Conservation (phyloP, 2,113 vertebrate genomes). For the Isurus oxyrinchus region DNA sequence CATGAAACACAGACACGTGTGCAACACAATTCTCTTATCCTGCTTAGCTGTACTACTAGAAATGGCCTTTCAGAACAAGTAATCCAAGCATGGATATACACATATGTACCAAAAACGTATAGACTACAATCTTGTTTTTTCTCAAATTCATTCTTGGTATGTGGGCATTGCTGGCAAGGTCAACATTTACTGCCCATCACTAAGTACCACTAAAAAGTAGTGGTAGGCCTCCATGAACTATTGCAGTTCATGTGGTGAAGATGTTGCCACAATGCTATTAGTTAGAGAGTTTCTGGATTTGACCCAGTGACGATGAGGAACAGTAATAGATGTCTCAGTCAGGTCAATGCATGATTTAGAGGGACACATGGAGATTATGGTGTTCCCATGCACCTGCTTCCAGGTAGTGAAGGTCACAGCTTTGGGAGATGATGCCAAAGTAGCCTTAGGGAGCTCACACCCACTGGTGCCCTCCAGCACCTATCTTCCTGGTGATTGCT, state of each 20-base stretch:
- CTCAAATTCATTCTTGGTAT: not conserved
- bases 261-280: not conserved
- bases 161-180: not conserved
- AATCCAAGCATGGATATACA: not conserved
- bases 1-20: not conserved
- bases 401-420: not conserved
- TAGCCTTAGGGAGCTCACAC: not conserved
- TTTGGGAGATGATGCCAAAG: not conserved
- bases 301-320: not conserved
- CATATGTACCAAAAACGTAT: not conserved
- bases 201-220: not conserved
- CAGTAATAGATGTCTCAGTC: not conserved
- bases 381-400: not conserved
- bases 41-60: not conserved
- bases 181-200: not conserved
- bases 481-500: not conserved
- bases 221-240: too few species aligned
- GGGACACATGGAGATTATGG: not conserved
- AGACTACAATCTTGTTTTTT: not conserved
- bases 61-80: not conserved
- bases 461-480: not conserved
- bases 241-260: too few species aligned
- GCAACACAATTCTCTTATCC: not conserved
- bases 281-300: not conserved
- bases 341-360: not conserved